Conservation (phyloP, 2,797 vertebrate genomes). For the Neolamprologus multifasciatus region DNA sequence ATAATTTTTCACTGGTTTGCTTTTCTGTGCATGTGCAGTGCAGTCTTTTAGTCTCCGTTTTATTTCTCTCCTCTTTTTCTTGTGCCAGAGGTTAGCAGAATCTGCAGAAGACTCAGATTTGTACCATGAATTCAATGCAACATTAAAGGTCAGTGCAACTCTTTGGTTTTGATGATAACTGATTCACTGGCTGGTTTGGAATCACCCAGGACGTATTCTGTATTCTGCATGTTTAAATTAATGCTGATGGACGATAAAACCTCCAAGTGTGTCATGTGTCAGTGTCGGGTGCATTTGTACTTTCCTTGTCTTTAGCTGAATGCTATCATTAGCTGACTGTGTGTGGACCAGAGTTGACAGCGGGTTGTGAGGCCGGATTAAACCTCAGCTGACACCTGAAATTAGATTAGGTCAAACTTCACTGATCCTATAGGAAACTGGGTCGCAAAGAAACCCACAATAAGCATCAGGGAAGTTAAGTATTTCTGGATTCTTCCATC, state of each 20-base stretch:
- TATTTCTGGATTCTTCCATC: not conserved
- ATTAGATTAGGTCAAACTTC: slow-evolving; percentile 33
- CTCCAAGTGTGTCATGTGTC: not conserved
- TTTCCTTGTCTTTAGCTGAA: not conserved
- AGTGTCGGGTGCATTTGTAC: not conserved
- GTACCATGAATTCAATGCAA: slow-evolving; percentile 89
- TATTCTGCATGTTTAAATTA: not conserved
- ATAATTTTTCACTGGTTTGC: not conserved
- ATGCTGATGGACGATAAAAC: not conserved
- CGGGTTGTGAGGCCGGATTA: not conserved
- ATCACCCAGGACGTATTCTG: not conserved
- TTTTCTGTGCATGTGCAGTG: not conserved
- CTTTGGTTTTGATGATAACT: not conserved
- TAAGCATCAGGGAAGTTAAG: not conserved
- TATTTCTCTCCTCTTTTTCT: not conserved
- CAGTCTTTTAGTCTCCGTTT: fast-evolving
- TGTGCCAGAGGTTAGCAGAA: slow-evolving; percentile 84
- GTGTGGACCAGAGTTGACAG: not conserved
- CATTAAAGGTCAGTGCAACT: slow-evolving; percentile 78
- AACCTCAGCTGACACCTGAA: slow-evolving; percentile 27
- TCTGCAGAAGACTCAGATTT: slow-evolving; percentile 94
- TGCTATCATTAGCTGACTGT: not conserved
- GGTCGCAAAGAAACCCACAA: not conserved
- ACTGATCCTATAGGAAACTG: slow-evolving; percentile 22
- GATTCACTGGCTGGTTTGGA: not conserved